A percentile compares a stretch with the other conserved stretches of the same genome.
These are phyloP conservation scores for Zosterops lateralis DNA, from an alignment of 2,113 vertebrate species.

Conservation along the genomic window DNA sequence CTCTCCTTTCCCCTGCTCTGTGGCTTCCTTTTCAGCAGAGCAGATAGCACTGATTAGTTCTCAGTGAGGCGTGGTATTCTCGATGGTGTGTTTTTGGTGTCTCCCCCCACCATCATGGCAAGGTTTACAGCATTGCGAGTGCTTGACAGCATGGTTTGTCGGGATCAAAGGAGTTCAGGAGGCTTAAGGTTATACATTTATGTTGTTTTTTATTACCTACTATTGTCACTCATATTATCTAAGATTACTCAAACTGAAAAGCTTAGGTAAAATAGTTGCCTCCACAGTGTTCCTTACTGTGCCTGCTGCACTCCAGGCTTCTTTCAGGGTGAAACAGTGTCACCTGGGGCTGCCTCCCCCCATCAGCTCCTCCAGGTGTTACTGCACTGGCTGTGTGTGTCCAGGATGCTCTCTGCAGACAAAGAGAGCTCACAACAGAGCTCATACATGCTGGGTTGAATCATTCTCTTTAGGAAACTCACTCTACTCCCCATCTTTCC, in stretches of 20 bases:
- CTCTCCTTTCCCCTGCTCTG: not conserved
- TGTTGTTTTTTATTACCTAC: not conserved
- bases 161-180: not conserved
- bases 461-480: rapidly evolving
- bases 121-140: not conserved
- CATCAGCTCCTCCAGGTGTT: not conserved
- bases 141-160: not conserved
- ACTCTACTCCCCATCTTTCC: not conserved
- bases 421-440: not conserved
- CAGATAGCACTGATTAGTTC: not conserved
- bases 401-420: not conserved
- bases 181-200: not conserved
- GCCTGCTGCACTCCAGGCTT: not conserved
- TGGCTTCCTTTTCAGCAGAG: not conserved
- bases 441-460: not conserved
- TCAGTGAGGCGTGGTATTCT: not conserved
- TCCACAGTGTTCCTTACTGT: rapidly evolving
- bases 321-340: not conserved
- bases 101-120: not conserved
- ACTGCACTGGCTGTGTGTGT: too few relatives aligned
- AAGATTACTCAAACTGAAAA: not conserved
- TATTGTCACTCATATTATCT: not conserved
- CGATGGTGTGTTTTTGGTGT: not conserved
- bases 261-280: not conserved
- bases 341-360: not conserved